Evolutionary conservation across 2,888 invertebrate species (phyloP).

Genomic region (Agrochola lychnidis): DNA sequence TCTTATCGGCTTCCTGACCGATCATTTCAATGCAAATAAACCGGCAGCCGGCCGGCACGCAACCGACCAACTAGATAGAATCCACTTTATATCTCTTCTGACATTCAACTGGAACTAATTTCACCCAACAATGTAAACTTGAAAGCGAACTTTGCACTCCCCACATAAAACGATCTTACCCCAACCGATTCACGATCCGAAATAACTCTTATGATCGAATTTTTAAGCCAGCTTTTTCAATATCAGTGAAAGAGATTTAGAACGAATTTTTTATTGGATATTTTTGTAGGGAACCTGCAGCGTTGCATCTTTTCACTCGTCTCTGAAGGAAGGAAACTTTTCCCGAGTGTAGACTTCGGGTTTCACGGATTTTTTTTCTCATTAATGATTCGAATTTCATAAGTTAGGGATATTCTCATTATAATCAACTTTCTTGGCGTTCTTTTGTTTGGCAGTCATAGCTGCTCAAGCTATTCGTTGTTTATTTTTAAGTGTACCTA

Average conservation of each 20-base stretch:
- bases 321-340: constrained; percentile 76
- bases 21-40: constrained; percentile 67
- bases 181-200: constrained; percentile 39
- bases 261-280: constrained; percentile 53
- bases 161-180: constrained; percentile 56
- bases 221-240: constrained; percentile 62
- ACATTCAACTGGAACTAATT: constrained; percentile 84
- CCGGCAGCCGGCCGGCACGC: constrained; percentile 52
- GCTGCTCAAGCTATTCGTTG: constrained; percentile 33
- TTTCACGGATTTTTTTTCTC: constrained; percentile 72
- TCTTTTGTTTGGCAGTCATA: constrained; percentile 44
- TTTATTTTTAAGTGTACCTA: constrained; percentile 30
- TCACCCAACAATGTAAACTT: constrained; percentile 81
- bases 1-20: constrained; percentile 63
- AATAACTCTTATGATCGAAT: constrained; percentile 62
- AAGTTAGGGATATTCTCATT: constrained; percentile 72
- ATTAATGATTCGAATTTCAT: constrained; percentile 77
- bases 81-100: constrained; percentile 77
- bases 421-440: constrained; percentile 55
- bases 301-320: constrained; percentile 79
- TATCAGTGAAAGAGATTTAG: constrained; percentile 42
- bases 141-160: constrained; percentile 71
- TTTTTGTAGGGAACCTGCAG: constrained; percentile 67
- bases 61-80: constrained; percentile 69
- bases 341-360: constrained; percentile 68